Conservation (phyloP, 2,797 vertebrate species). For the Ptychobarbus kaznakovi region DNA sequence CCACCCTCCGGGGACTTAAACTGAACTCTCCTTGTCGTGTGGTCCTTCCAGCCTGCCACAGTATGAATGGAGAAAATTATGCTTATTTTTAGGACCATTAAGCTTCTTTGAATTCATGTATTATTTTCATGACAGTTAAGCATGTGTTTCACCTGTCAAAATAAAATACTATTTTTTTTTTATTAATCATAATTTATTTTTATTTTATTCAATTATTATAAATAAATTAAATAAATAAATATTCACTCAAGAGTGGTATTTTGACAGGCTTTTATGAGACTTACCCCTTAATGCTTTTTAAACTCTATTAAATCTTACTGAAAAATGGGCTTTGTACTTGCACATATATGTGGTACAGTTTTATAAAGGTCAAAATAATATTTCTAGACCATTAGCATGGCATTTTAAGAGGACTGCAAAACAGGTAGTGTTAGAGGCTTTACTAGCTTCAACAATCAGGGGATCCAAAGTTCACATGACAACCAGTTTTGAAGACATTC, state of each 20-base stretch:
- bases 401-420: neutral
- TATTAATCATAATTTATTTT: neutral
- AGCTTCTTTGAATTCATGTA: too few relatives aligned
- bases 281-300: neutral
- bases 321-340: neutral
- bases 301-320: neutral
- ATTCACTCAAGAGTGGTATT: neutral
- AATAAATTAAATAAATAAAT: neutral
- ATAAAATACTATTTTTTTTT: neutral
- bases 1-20: too few relatives aligned
- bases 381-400: slow-evolving; percentile 20
- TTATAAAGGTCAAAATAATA: slow-evolving; percentile 15
- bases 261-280: neutral
- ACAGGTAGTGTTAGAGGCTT: neutral
- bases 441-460: neutral
- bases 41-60: too few relatives aligned
- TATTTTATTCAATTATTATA: neutral
- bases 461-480: slow-evolving; percentile 7
- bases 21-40: too few relatives aligned
- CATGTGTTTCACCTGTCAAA: neutral
- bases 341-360: neutral
- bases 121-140: too few relatives aligned
- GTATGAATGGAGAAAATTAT: too few relatives aligned
- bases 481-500: neutral
- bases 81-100: too few relatives aligned